Conservation (phyloP, 2,113 vertebrate genomes). For the Cheirogaleus medius region DNA sequence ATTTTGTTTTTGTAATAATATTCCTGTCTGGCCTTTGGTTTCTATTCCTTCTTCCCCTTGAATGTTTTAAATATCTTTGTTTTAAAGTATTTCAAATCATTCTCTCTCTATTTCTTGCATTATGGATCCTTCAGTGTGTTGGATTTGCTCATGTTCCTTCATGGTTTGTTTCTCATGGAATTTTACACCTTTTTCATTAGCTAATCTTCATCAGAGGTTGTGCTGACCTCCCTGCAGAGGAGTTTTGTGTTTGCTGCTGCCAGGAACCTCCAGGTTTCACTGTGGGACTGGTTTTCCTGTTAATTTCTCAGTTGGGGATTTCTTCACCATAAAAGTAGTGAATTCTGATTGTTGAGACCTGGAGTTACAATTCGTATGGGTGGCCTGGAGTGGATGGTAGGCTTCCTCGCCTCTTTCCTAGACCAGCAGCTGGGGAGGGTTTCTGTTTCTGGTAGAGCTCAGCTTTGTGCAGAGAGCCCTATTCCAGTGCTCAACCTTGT, state of each 20-base stretch:
- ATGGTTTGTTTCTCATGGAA: background rate
- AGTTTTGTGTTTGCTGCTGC: background rate
- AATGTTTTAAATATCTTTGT: background rate
- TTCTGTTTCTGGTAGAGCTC: background rate
- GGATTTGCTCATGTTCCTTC: background rate
- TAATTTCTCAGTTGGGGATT: background rate
- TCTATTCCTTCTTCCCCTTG: background rate
- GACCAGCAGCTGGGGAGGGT: background rate
- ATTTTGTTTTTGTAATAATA: background rate
- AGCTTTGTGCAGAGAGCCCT: background rate
- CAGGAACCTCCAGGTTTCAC: background rate
- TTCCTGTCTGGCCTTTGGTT: background rate
- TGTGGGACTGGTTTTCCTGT: background rate
- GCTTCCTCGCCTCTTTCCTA: background rate
- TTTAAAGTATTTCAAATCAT: background rate
- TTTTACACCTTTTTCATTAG: background rate
- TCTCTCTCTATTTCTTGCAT: background rate
- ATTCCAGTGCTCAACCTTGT: background rate
- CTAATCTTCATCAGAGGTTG: background rate
- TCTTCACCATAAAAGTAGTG: background rate
- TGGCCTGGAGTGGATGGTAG: background rate
- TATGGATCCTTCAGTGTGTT: background rate
- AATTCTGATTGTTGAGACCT: background rate
- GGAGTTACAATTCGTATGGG: background rate
- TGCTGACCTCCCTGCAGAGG: background rate